Percentiles rank a stretch among this genome's conserved stretches.
These are phyloP conservation scores for Mallateleia sp. DNA, from an alignment of 2,888 invertebrate species.

Conservation along the genomic window DNA sequence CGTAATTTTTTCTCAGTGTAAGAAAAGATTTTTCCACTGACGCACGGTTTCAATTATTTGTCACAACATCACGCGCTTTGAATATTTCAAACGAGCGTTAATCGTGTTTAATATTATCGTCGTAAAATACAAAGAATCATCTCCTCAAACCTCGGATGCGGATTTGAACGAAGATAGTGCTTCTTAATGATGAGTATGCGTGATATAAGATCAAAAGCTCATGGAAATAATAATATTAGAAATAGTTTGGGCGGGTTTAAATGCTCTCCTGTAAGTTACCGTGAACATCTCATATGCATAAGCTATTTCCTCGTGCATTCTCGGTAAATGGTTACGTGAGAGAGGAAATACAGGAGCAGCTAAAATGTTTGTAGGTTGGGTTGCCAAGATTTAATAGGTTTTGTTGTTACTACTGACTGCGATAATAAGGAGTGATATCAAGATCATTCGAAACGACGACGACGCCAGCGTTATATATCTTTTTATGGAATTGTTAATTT, in stretches of 20 bases:
- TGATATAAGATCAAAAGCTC: constrained; percentile 66
- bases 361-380: constrained; percentile 76
- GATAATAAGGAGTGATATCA: constrained; percentile 85
- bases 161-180: constrained; percentile 47
- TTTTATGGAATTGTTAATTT: background rate
- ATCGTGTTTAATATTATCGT: constrained; percentile 32
- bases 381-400: constrained; percentile 82
- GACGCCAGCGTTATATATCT: constrained; percentile 24
- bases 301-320: constrained; percentile 78
- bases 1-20: no score
- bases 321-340: constrained; percentile 35
- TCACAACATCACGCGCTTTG: background rate
- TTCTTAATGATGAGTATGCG: constrained; percentile 59
- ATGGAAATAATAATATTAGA: constrained; percentile 69
- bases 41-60: constrained; percentile 26
- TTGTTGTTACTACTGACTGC: constrained; percentile 79
- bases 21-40: no score
- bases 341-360: constrained; percentile 37
- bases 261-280: constrained; percentile 61
- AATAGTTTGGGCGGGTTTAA: constrained; percentile 65
- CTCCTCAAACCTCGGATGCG: constrained; percentile 21
- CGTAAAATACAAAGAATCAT: constrained; percentile 26
- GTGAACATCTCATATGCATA: constrained; percentile 82
- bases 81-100: constrained; percentile 24
- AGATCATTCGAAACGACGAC: constrained; percentile 83